These are phyloP conservation scores for Bombyx mandarina DNA, from an alignment of 1,140 invertebrate genomes.

Conservation along the genomic window DNA sequence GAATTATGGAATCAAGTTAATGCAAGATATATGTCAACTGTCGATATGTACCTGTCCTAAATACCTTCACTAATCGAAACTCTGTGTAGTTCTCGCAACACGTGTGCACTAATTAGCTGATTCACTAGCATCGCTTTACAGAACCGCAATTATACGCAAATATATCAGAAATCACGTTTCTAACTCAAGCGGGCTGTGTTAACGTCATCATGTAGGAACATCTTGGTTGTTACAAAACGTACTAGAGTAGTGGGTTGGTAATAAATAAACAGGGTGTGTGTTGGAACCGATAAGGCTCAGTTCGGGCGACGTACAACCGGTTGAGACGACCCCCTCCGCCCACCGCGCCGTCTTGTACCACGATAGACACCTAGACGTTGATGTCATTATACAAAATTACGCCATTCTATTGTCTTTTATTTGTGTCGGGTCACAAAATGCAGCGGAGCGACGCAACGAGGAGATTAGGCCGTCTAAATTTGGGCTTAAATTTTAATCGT, in stretches of 20 bases:
- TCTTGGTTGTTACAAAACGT: neutral
- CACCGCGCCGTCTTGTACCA: conserved; percentile 23
- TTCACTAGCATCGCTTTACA: conserved; percentile 5
- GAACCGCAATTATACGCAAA: neutral
- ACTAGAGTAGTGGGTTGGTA: conserved; percentile 38
- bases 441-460: conserved; percentile 48
- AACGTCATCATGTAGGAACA: no score
- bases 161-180: neutral
- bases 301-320: conserved; percentile 22
- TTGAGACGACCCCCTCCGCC: conserved; percentile 10
- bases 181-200: no score
- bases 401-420: conserved; percentile 47
- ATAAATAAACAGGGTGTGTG: conserved; percentile 59
- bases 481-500: conserved; percentile 66
- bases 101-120: conserved; percentile 5
- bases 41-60: conserved; percentile 1
- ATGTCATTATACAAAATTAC: conserved; percentile 39
- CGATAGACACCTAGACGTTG: conserved; percentile 14
- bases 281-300: conserved; percentile 53
- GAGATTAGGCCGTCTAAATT: conserved; percentile 65
- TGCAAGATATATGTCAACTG: neutral
- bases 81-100: conserved; percentile 1
- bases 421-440: conserved; percentile 54
- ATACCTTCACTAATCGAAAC: conserved; percentile 6
- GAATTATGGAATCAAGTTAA: no score